These are phyloP conservation scores for Oscheius myriophilus DNA, from an alignment of 2,888 invertebrate species.

Conservation along the genomic window DNA sequence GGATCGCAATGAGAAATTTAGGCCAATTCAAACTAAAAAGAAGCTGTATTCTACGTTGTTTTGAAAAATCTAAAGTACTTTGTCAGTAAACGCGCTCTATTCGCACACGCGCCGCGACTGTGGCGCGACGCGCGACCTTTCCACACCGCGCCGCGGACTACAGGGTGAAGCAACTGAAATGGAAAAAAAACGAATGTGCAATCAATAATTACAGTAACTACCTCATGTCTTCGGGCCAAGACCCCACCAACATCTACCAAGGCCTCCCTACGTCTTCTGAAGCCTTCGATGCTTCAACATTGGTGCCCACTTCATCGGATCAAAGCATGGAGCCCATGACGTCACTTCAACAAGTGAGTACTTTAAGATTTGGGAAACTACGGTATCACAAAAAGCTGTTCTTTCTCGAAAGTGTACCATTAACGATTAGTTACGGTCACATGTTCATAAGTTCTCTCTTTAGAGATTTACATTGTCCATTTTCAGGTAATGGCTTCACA, in stretches of 20 bases:
- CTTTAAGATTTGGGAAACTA: not conserved
- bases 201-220: constrained; percentile 48
- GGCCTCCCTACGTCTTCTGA: constrained; percentile 52
- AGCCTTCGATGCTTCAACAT: constrained; percentile 51
- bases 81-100: no score
- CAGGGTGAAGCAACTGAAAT: not conserved
- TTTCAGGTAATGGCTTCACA: constrained; percentile 68
- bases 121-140: not conserved
- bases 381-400: no score
- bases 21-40: no score
- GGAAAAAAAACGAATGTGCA: not conserved
- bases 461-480: not conserved
- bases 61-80: no score
- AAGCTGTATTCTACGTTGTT: no score
- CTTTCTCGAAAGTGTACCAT: no score
- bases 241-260: constrained; percentile 49
- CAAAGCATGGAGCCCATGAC: constrained; percentile 48
- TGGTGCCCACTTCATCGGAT: constrained; percentile 50
- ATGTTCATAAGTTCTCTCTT: not conserved
- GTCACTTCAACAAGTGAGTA: constrained; percentile 48
- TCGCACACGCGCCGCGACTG: no score
- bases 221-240: constrained; percentile 45
- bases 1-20: no score
- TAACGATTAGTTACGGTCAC: no score
- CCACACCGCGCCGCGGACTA: not conserved